Conservation (phyloP, 2,113 vertebrate species). For the Bubo blakistoni region DNA sequence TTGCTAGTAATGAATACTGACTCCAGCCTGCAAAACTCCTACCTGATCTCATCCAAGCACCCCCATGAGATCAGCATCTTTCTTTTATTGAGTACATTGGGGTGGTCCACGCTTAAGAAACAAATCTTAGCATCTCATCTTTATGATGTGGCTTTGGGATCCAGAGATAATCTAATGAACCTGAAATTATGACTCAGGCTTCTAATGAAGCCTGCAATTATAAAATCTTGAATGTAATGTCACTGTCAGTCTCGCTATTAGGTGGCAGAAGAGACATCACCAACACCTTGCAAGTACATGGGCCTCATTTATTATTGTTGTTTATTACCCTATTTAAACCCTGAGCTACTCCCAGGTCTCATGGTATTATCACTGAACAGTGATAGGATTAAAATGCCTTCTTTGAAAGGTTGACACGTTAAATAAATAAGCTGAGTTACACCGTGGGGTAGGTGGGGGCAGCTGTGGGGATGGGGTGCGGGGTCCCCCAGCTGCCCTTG, state of each 20-base stretch:
- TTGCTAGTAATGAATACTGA: constrained; percentile 1
- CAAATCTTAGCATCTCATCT: not conserved
- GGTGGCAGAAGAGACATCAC: not conserved
- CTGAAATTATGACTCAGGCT: not conserved
- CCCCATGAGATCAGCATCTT: not conserved
- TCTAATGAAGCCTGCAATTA: not conserved
- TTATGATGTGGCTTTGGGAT: not conserved
- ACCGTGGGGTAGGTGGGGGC: fast-evolving
- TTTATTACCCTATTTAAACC: not conserved
- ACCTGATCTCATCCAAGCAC: not conserved
- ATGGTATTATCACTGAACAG: not conserved
- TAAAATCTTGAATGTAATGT: not conserved
- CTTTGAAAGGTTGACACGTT: not conserved
- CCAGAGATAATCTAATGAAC: not conserved
- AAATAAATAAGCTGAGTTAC: not conserved
- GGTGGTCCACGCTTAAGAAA: not conserved
- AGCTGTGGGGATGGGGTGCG: fast-evolving
- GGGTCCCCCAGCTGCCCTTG: fast-evolving
- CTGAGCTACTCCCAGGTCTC: not conserved
- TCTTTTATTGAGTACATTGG: not conserved
- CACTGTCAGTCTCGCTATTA: fast-evolving
- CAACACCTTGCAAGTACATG: not conserved
- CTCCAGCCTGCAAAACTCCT: not conserved
- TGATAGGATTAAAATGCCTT: not conserved
- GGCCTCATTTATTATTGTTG: fast-evolving